Evolutionary conservation across 2,113 vertebrate genomes (phyloP), one percentile per base, ranked within the genome.

Genomic region (Ovis canadensis): DNA sequence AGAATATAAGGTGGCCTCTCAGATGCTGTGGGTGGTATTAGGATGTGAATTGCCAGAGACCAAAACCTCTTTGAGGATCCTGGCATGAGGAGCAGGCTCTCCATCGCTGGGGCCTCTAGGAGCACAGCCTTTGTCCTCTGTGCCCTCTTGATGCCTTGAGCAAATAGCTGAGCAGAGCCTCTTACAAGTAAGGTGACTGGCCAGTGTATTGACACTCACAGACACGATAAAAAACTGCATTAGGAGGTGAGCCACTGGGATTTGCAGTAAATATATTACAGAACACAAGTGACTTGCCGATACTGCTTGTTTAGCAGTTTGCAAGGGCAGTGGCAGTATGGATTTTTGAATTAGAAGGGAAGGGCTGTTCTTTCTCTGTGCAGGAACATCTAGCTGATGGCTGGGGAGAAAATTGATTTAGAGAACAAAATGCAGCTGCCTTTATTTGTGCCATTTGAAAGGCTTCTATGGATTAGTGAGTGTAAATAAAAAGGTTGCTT

Each of bases 271-370:
- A 99, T 99, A 98, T 98, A 99, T 99, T 99, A 99, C 98, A 98
- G 98, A 99, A 98, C 98, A 98, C 98, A 99, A 99, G 99, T 98
- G 99, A 99, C 99, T 99, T 99, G 99, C 99, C 98, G 7, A 99
- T 99, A 99, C 98, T 98, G 99, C 99, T 99, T 99, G 99, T 99
- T 99, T 99, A 99, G 99, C 99, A 99, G 99, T 99, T 99, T 99
- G 98, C 99, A 98, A 98, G 99, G 99, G 99, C 99, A 99, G 96
- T 98, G 98, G 98, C 98, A 98, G 97, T 99, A 99, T 99, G 98
- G 99, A 99, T 99, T 99, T 99, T 99, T 99, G 98, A 99, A 99
- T 99, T 99, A 99, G 98, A 98, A 99, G 98, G 98, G 98, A 98
- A 99, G 97, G 98, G 98, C 98, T 99, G 98, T 98, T 99, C 98